These are phyloP conservation scores for Lateolabrax maculatus DNA, from an alignment of 2,797 vertebrate genomes.

Conservation along the genomic window DNA sequence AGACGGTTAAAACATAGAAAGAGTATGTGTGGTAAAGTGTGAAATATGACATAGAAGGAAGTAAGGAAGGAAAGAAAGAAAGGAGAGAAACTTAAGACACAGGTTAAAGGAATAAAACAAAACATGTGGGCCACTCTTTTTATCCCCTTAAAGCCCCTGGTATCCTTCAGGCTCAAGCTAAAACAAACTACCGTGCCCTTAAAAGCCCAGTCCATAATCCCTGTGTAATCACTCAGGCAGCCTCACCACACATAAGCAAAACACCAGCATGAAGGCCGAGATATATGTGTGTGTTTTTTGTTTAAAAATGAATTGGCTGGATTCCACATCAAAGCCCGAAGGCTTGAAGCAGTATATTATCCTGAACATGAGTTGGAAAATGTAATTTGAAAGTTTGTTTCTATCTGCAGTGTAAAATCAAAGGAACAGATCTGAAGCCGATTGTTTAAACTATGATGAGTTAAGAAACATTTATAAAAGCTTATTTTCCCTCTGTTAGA, in stretches of 20 bases:
- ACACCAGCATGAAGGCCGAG: slow-evolving; percentile 30
- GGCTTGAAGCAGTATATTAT: slow-evolving; percentile 23
- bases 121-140: slow-evolving; percentile 29
- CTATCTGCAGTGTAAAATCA: slow-evolving; percentile 27
- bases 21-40: slow-evolving; percentile 13
- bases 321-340: slow-evolving; percentile 49
- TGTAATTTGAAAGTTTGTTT: slow-evolving; percentile 32
- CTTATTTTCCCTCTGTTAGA: neutral
- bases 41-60: slow-evolving; percentile 13
- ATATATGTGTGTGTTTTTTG: slow-evolving; percentile 3
- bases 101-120: slow-evolving; percentile 51
- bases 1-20: slow-evolving; percentile 23
- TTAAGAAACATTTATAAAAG: neutral
- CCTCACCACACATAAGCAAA: slow-evolving; percentile 59
- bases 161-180: slow-evolving; percentile 69
- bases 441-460: slow-evolving; percentile 6
- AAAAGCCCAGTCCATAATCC: slow-evolving; percentile 71
- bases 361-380: slow-evolving; percentile 14
- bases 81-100: slow-evolving; percentile 22
- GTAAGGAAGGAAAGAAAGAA: neutral
- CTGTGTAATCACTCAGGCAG: slow-evolving; percentile 62
- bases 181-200: slow-evolving; percentile 75
- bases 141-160: slow-evolving; percentile 64
- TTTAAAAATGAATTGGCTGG: slow-evolving; percentile 43
- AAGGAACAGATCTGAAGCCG: slow-evolving; percentile 2